Evolutionary conservation across 2,888 invertebrate species (phyloP).

Genomic region (Drosophila diplacantha): DNA sequence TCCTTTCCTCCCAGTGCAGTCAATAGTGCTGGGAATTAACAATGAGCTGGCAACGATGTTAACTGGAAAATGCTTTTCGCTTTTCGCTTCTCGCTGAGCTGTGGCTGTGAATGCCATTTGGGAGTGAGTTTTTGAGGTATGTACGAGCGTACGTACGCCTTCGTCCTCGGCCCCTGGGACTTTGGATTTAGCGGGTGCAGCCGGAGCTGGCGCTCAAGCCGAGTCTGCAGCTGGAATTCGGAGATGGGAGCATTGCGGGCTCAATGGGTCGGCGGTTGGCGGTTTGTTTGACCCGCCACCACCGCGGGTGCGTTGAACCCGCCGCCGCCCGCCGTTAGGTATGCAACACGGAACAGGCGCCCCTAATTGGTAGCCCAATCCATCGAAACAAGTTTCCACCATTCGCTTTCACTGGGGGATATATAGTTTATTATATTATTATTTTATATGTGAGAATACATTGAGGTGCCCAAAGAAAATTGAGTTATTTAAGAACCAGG

Average conservation of each 20-base stretch:
- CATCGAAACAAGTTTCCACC: constrained; percentile 23
- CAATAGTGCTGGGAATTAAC: constrained; percentile 40
- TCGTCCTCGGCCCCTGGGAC: constrained; percentile 15
- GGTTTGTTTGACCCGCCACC: constrained; percentile 7
- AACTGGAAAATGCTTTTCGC: constrained; percentile 65
- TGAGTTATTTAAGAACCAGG: neutral
- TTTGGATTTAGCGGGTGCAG: constrained; percentile 9
- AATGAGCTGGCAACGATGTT: constrained; percentile 64
- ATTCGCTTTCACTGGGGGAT: constrained; percentile 20
- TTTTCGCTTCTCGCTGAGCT: constrained; percentile 50
- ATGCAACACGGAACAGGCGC: constrained; percentile 48
- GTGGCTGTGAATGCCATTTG: constrained; percentile 48
- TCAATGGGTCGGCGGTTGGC: constrained; percentile 24
- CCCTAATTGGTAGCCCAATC: constrained; percentile 53
- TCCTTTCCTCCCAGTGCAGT: constrained; percentile 1
- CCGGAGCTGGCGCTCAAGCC: constrained; percentile 2
- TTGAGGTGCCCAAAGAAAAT: neutral
- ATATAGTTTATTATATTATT: constrained; percentile 42
- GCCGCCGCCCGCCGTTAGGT: constrained; percentile 47
- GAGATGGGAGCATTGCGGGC: constrained; percentile 13
- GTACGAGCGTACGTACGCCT: constrained; percentile 4
- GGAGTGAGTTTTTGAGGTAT: constrained; percentile 15
- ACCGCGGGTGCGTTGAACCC: constrained; percentile 60
- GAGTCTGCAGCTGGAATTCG: constrained; percentile 1
- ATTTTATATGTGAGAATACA: neutral